These are phyloP conservation scores for Bubalus kerabau DNA, from an alignment of 2,113 vertebrate genomes.

Conservation along the genomic window DNA sequence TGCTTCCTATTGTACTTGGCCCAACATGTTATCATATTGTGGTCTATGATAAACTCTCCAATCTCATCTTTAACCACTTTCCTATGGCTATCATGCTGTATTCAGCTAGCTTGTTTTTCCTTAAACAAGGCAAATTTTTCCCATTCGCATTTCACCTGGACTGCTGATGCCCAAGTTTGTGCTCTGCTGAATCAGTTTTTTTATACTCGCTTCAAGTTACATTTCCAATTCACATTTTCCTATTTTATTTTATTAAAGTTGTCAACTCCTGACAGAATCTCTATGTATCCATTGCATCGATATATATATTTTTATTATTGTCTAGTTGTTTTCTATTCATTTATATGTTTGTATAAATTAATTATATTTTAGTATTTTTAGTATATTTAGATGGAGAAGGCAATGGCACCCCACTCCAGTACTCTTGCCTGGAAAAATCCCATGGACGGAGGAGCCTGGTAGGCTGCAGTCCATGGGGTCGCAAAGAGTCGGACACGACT, in stretches of 20 bases:
- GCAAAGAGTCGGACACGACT: too few relatives aligned
- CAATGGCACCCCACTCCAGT: too few relatives aligned
- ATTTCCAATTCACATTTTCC: neutral
- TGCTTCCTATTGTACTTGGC: neutral
- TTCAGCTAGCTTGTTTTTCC: neutral
- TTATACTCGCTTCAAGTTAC: neutral
- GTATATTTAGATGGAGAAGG: neutral
- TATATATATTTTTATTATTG: neutral
- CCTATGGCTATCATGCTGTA: neutral
- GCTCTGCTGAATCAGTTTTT: neutral
- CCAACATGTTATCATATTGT: neutral
- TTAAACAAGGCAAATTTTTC: neutral
- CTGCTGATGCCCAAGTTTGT: neutral
- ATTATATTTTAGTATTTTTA: neutral
- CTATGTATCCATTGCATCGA: neutral
- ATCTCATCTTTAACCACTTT: neutral
- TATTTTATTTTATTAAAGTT: neutral
- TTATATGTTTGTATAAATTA: neutral
- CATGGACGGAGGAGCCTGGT: too few relatives aligned
- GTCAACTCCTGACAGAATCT: neutral
- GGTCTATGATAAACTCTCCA: neutral
- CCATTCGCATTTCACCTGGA: neutral
- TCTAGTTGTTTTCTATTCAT: neutral
- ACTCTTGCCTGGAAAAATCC: too few relatives aligned
- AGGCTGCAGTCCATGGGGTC: too few relatives aligned